Conservation (phyloP, 2,888 invertebrate genomes). For the Stenichneumon culpator region DNA sequence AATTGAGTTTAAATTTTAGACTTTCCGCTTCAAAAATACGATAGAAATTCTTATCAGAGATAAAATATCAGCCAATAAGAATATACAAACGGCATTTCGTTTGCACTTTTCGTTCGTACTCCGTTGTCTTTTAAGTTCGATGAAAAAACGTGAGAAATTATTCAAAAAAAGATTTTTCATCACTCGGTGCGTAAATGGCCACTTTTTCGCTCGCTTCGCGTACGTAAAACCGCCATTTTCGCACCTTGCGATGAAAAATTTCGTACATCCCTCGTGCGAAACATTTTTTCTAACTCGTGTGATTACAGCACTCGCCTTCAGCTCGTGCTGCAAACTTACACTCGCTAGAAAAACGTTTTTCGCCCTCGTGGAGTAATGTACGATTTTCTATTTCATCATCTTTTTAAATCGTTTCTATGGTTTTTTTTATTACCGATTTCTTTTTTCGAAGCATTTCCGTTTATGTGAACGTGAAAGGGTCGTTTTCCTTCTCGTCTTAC, state of each 20-base stretch:
- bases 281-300: too few relatives aligned
- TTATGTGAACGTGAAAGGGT: conserved; percentile 37
- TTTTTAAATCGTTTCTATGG: background rate
- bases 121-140: background rate
- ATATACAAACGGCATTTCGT: background rate
- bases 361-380: too few relatives aligned
- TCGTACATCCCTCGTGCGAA: too few relatives aligned
- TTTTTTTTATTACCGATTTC: background rate
- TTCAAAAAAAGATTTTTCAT: background rate
- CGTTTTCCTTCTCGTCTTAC: conserved; percentile 1
- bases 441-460: conserved; percentile 9
- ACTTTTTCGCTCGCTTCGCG: too few relatives aligned
- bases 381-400: background rate
- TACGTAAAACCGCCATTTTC: too few relatives aligned
- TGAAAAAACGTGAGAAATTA: background rate
- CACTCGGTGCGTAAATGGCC: too few relatives aligned
- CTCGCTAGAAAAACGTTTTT: too few relatives aligned
- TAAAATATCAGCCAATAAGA: conserved; percentile 1
- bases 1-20: background rate
- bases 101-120: background rate
- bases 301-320: too few relatives aligned
- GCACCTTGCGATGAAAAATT: too few relatives aligned
- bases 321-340: too few relatives aligned
- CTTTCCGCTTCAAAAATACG: background rate
- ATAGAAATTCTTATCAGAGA: conserved; percentile 7